Percentiles rank a stretch among this genome's conserved stretches.
Conservation (phyloP, 2,888 invertebrate species). For the Eilema depressum region DNA sequence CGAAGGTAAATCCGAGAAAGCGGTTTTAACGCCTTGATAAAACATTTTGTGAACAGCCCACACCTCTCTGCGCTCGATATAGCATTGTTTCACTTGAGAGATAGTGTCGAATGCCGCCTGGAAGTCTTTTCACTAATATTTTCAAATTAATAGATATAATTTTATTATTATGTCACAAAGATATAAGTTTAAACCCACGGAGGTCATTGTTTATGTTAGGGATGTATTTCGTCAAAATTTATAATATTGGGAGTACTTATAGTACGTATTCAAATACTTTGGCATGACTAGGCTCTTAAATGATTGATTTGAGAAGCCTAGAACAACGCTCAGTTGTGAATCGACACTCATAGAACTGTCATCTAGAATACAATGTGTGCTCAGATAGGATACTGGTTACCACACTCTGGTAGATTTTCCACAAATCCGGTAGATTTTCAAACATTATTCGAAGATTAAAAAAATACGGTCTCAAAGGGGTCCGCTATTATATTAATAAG, state of each 20-base stretch:
- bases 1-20: constrained; percentile 48
- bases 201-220: constrained; percentile 22
- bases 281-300: no score
- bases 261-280: not conserved
- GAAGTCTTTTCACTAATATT: constrained; percentile 48
- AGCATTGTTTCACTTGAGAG: constrained; percentile 50
- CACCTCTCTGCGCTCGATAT: constrained; percentile 38
- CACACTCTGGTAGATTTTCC: no score
- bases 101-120: constrained; percentile 53
- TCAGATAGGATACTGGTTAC: no score
- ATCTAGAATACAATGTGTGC: no score
- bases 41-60: constrained; percentile 44
- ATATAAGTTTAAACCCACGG: constrained; percentile 19
- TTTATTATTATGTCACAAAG: constrained; percentile 53
- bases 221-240: no score
- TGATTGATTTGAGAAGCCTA: not conserved
- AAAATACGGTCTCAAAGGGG: no score
- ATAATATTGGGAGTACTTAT: not conserved
- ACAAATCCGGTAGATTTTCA: no score
- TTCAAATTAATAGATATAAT: constrained; percentile 52
- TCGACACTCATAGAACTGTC: no score
- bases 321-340: no score
- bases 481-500: not conserved
- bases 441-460: no score
- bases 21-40: constrained; percentile 51